Evolutionary conservation across 2,113 vertebrate species (phyloP).

Genomic region (Mustela nigripes): DNA sequence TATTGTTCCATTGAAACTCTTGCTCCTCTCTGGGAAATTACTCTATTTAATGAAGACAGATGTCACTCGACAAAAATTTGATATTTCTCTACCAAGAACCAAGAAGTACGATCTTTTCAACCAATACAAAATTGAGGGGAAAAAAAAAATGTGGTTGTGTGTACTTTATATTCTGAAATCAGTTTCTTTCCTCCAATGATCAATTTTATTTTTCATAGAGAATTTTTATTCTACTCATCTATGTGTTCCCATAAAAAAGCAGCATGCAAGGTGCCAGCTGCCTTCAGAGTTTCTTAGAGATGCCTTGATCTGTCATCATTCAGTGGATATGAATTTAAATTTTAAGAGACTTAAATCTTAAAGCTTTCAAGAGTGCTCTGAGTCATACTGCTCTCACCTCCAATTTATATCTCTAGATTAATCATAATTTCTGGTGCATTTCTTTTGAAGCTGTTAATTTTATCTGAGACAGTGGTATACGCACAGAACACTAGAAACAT

Average conservation of each 20-base stretch:
- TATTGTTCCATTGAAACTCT: slow-evolving; percentile 69
- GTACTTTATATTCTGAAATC: slow-evolving; percentile 63
- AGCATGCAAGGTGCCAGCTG: background rate
- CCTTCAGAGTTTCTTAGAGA: slow-evolving; percentile 58
- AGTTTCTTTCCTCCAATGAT: background rate
- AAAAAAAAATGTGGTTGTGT: background rate
- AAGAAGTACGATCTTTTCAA: slow-evolving; percentile 61
- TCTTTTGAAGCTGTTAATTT: slow-evolving; percentile 75
- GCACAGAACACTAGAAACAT: slow-evolving; percentile 46
- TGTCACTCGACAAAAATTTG: slow-evolving; percentile 73
- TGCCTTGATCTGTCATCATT: slow-evolving; percentile 74
- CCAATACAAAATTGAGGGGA: background rate
- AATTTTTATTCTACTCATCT: slow-evolving; percentile 59
- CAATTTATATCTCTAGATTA: slow-evolving; percentile 70
- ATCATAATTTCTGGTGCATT: slow-evolving; percentile 71
- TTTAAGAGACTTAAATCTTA: slow-evolving; percentile 60
- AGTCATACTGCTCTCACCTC: slow-evolving; percentile 71
- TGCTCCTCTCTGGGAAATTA: slow-evolving; percentile 72
- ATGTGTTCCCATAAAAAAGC: background rate
- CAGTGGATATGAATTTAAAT: slow-evolving; percentile 66
- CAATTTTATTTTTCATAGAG: slow-evolving; percentile 68
- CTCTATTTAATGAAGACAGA: slow-evolving; percentile 79
- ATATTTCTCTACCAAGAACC: slow-evolving; percentile 22
- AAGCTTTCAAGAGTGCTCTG: slow-evolving; percentile 72
- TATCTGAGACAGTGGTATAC: slow-evolving; percentile 55